Evolutionary conservation across 2,113 vertebrate species (phyloP).

Genomic region (Mus spicilegus): DNA sequence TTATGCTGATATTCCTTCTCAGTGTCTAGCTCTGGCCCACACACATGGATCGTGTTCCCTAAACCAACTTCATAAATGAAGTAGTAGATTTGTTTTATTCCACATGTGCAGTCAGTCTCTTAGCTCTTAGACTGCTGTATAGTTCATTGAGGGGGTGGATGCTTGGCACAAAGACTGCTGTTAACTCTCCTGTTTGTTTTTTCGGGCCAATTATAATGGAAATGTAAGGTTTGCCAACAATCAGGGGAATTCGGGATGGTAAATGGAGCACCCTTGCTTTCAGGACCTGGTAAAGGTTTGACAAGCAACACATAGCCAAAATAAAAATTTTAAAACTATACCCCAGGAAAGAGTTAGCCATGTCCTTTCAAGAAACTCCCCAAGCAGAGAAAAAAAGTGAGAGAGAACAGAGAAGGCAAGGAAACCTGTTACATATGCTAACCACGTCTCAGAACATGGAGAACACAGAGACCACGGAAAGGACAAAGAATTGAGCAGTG

Average conservation of each 20-base stretch:
- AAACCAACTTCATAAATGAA: not conserved
- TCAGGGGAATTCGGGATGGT: conserved; percentile 29
- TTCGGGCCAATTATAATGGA: conserved; percentile 30
- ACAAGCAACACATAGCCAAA: conserved; percentile 45
- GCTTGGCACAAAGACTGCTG: not conserved
- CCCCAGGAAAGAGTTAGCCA: not conserved
- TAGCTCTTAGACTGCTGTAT: not conserved
- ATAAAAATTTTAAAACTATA: conserved; percentile 45
- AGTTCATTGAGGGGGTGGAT: conserved; percentile 11
- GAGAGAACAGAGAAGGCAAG: not conserved
- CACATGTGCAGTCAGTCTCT: not conserved
- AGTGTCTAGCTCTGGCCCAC: not conserved
- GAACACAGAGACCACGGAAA: not conserved
- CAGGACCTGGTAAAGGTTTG: not conserved
- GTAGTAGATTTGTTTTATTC: not conserved
- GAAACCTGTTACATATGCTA: not conserved
- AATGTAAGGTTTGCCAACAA: not conserved
- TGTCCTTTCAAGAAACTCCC: conserved; percentile 67
- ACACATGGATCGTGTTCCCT: not conserved
- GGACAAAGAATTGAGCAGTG: not conserved
- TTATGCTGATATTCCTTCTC: not conserved
- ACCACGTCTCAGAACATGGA: not conserved
- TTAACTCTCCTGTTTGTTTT: conserved; percentile 61
- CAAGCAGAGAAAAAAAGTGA: not conserved
- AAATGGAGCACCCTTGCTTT: not conserved